Conservation (phyloP, 2,797 vertebrate genomes). For the Gallinago solitaria region DNA sequence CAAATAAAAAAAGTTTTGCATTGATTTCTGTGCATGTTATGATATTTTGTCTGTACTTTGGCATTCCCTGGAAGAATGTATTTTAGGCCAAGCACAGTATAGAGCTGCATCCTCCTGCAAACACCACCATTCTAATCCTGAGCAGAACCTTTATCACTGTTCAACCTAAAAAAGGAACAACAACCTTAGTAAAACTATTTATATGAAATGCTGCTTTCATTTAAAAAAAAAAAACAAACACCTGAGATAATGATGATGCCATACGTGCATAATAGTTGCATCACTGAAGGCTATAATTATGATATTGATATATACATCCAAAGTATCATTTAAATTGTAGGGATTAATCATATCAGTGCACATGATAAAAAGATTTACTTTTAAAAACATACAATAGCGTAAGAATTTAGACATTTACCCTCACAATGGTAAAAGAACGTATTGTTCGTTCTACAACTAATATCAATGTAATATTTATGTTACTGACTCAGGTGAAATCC, state of each 20-base stretch:
- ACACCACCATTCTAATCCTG: neutral
- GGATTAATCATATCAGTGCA: neutral
- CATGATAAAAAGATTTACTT: neutral
- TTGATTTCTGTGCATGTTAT: neutral
- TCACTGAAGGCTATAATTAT: neutral
- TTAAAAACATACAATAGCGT: neutral
- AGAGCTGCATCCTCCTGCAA: slow-evolving; percentile 8
- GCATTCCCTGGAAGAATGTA: neutral
- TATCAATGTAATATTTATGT: neutral
- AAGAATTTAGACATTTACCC: neutral
- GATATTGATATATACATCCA: neutral
- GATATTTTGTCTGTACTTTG: slow-evolving; percentile 12
- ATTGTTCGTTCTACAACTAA: neutral
- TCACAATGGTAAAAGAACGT: neutral
- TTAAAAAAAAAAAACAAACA: neutral
- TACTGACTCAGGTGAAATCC: neutral
- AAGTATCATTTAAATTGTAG: neutral
- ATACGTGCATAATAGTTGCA: neutral
- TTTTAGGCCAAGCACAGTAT: neutral
- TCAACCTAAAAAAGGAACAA: neutral
- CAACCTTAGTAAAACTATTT: neutral
- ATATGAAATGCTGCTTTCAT: neutral
- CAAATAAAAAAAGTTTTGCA: neutral
- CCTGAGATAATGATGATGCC: neutral
- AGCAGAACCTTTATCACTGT: neutral